These are phyloP conservation scores for Oreortyx pictus DNA, from an alignment of 2,797 vertebrate genomes.

Conservation along the genomic window DNA sequence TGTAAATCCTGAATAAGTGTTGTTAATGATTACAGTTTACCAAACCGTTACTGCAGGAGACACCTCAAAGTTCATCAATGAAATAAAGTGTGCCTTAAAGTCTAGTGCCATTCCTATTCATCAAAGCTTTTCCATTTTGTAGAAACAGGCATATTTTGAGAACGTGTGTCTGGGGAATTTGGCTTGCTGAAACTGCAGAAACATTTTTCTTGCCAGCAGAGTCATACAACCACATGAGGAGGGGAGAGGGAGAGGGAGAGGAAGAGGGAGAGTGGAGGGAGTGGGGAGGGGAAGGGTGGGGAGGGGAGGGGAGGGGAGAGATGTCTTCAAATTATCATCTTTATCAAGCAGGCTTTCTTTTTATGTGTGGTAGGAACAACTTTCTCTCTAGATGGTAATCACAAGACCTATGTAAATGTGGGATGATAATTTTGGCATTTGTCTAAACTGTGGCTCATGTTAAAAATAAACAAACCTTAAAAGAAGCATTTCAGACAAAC, in stretches of 20 bases:
- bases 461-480: background rate
- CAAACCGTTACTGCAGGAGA: slow-evolving; percentile 44
- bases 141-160: background rate
- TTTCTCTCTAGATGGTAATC: background rate
- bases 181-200: background rate
- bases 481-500: background rate
- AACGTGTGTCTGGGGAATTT: background rate
- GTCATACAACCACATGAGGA: background rate
- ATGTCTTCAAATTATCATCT: background rate
- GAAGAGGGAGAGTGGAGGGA: too few species aligned
- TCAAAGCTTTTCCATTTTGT: slow-evolving; percentile 33
- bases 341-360: background rate
- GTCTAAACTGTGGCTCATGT: background rate
- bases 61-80: slow-evolving; percentile 58
- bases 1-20: slow-evolving; percentile 44
- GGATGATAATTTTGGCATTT: background rate
- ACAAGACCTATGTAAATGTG: background rate
- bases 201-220: background rate
- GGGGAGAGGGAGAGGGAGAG: too few species aligned
- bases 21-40: slow-evolving; percentile 39
- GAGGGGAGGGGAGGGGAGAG: background rate
- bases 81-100: slow-evolving; percentile 31
- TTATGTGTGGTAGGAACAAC: background rate
- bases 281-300: too few species aligned
- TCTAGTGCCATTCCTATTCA: slow-evolving; percentile 23